Evolutionary conservation across 2,888 invertebrate species (phyloP).

Genomic region (Agrotis clavis): DNA sequence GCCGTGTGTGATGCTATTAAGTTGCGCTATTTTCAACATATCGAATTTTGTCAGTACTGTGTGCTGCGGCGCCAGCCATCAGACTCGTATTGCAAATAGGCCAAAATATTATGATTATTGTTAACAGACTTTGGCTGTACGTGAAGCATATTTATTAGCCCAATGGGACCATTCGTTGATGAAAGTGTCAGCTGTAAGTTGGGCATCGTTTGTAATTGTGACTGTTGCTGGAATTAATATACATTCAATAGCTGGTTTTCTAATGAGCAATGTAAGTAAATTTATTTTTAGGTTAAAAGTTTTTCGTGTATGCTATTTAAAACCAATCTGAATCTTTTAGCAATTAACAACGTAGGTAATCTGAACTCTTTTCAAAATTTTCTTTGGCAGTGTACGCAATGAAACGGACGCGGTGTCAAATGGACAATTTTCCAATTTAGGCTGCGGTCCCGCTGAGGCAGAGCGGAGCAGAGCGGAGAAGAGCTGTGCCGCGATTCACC

Average conservation of each 20-base stretch:
- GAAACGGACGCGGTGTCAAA: no score
- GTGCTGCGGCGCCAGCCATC: no score
- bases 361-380: background rate
- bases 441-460: no score
- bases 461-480: no score
- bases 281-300: background rate
- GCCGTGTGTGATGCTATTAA: no score
- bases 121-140: conserved; percentile 70
- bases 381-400: no score
- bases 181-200: conserved; percentile 62
- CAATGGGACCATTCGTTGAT: conserved; percentile 15
- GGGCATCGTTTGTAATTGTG: conserved; percentile 71
- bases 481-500: no score
- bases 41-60: no score
- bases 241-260: conserved; percentile 72
- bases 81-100: no score
- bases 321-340: background rate
- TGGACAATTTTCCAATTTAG: no score
- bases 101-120: background rate
- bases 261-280: conserved; percentile 78
- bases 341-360: background rate
- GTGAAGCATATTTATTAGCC: conserved; percentile 45
- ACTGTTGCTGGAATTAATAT: conserved; percentile 70
- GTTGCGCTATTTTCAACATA: no score
- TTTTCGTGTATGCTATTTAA: background rate